Conservation (phyloP, 2,888 invertebrate genomes). For the Serripes groenlandicus region DNA sequence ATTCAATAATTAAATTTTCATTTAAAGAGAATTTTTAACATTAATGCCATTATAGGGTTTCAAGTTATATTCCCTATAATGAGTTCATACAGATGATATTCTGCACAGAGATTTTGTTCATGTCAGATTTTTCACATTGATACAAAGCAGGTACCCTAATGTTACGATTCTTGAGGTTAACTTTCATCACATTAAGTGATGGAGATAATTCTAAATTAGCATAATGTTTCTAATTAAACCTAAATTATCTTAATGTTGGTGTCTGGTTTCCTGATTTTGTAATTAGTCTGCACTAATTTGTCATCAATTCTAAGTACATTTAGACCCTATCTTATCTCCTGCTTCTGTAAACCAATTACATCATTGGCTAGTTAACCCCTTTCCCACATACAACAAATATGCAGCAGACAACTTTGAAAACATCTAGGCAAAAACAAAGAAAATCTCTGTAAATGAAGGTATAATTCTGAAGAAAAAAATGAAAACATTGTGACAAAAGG, state of each 20-base stretch:
- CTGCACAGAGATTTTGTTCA: too few relatives aligned
- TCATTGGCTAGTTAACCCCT: too few relatives aligned
- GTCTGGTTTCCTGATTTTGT: constrained; percentile 26
- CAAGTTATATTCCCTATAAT: too few relatives aligned
- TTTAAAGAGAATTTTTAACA: too few relatives aligned
- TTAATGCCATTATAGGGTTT: too few relatives aligned
- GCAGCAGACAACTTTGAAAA: too few relatives aligned
- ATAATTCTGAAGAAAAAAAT: not conserved
- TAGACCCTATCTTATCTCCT: not conserved
- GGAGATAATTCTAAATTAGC: constrained; percentile 7
- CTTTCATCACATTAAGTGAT: constrained; percentile 10
- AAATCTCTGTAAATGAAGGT: too few relatives aligned
- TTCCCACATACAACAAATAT: too few relatives aligned
- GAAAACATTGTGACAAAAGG: not conserved
- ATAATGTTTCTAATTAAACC: constrained; percentile 4
- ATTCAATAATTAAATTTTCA: too few relatives aligned
- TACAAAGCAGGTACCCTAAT: not conserved
- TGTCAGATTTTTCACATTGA: too few relatives aligned
- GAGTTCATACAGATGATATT: too few relatives aligned
- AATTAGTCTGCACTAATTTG: constrained; percentile 40
- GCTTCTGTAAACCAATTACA: not conserved
- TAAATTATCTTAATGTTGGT: constrained; percentile 21
- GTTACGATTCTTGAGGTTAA: not conserved
- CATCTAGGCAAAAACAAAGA: too few relatives aligned
- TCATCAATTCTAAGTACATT: constrained; percentile 23